Conservation (phyloP, 1,140 invertebrate genomes). For the Nebria ingens region DNA sequence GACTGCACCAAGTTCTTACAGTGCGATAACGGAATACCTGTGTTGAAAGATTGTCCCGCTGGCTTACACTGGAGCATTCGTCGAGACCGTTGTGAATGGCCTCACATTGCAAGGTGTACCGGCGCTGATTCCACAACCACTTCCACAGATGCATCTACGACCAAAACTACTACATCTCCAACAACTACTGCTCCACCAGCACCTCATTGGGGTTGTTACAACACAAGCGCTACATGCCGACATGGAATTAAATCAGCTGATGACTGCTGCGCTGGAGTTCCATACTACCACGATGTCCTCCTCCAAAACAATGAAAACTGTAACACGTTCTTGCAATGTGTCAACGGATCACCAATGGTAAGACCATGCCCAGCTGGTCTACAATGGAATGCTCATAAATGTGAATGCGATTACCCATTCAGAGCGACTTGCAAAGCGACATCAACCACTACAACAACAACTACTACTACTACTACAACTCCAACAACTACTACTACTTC, state of each 20-base stretch:
- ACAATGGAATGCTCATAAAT: slow-evolving; percentile 11
- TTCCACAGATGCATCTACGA: neutral
- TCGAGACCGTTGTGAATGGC: slow-evolving; percentile 6
- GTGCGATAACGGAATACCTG: neutral
- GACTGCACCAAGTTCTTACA: neutral
- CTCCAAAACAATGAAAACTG: slow-evolving; percentile 13
- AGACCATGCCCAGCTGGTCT: slow-evolving; percentile 12
- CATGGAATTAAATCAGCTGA: neutral
- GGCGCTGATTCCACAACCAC: neutral
- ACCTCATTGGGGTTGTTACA: neutral
- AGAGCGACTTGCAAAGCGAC: slow-evolving; percentile 4
- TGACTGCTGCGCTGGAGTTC: neutral
- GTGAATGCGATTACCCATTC: slow-evolving; percentile 14
- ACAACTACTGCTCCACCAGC: neutral
- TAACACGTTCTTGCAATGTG: slow-evolving; percentile 13
- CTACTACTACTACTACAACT: neutral
- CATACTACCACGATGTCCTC: neutral
- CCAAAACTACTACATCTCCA: neutral
- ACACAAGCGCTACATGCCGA: neutral
- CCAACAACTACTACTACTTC: neutral
- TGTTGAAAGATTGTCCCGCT: neutral
- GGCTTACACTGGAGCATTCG: neutral
- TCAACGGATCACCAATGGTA: neutral
- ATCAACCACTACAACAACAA: neutral
- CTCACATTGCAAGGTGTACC: neutral